Evolutionary conservation across 1,140 invertebrate species (phyloP), one percentile per base, ranked within the genome.

Genomic region (Oncopeltus fasciatus): DNA sequence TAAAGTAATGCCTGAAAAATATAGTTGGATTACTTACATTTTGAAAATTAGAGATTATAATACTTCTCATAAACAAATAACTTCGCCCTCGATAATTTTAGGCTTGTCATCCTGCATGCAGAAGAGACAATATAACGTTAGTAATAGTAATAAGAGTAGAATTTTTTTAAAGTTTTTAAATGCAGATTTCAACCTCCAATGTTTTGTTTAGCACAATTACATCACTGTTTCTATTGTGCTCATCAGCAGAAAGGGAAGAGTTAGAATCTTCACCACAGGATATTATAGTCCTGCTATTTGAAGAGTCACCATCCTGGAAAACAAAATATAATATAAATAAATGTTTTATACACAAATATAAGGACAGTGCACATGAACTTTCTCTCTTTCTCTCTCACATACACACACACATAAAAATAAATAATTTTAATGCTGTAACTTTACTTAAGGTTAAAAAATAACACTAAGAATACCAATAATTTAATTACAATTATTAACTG

Each of bases 191-290:
- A 27, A 62, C 47, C 56, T 44, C 43, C 20, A 31, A 57, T 43
- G 24, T 20, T 57, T 57, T 44, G 21, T 27, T 46, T 20, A 26
- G 16, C 11, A 31, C 33, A 43, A 44, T 14, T 21, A 28, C 27
- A 33, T 58, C 53, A 28, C 31, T 28, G 26, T 57, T 44, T 26
- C 43, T 26, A 53, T 38, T 57, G 43, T 58, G 57, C 33, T 65
- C 66, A 44, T 67, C 66, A 24, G 62, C 26, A 43, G 66, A 67
- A 2, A 67, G 47, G 14, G 64, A 61, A 16, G 64, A 65, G 56
- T 67, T 67, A 26, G 66, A 67, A 47, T 67, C 66, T 31, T 67
- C 66, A 27, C 60, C 63, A 57, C 60, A 63, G 20, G 60, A 38
- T 29, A 63, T 29, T 16, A 57, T 33, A 9, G 61, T 31, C n/a